Evolutionary conservation across 2,888 invertebrate genomes (phyloP).

Genomic region (Cataglyphis livida): DNA sequence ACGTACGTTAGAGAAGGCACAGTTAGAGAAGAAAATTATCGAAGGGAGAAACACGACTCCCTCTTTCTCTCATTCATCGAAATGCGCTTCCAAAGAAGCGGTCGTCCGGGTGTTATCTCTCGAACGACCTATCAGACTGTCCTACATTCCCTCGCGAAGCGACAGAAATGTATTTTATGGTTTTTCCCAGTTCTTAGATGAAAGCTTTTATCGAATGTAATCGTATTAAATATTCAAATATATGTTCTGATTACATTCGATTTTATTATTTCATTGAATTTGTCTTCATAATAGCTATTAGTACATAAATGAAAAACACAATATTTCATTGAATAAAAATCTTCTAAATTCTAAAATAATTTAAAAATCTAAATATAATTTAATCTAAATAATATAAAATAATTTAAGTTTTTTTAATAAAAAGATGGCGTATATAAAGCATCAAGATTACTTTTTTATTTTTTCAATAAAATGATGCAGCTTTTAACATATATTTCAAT

Average conservation of each 20-base stretch:
- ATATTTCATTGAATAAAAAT: not conserved
- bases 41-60: constrained; percentile 38
- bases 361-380: not conserved
- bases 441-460: not conserved
- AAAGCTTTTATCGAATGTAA: not conserved
- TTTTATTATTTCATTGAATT: not conserved
- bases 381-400: too few species aligned
- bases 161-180: not conserved
- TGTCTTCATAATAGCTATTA: not conserved
- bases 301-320: not conserved
- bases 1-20: constrained; percentile 39
- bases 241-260: not conserved
- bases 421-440: not conserved
- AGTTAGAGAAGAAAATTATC: constrained; percentile 37
- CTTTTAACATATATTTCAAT: not conserved
- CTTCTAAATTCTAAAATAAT: not conserved
- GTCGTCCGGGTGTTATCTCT: constrained; percentile 20
- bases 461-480: not conserved
- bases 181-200: not conserved
- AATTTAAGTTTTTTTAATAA: not conserved
- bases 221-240: not conserved
- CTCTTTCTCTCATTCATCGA: constrained; percentile 12
- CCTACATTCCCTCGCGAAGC: constrained; percentile 21
- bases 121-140: constrained; percentile 31
- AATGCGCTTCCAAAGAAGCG: constrained; percentile 29